Base-by-base conservation (phyloP, 2,797 vertebrate genomes). In the Lepilemur septentrionalis region DNA sequence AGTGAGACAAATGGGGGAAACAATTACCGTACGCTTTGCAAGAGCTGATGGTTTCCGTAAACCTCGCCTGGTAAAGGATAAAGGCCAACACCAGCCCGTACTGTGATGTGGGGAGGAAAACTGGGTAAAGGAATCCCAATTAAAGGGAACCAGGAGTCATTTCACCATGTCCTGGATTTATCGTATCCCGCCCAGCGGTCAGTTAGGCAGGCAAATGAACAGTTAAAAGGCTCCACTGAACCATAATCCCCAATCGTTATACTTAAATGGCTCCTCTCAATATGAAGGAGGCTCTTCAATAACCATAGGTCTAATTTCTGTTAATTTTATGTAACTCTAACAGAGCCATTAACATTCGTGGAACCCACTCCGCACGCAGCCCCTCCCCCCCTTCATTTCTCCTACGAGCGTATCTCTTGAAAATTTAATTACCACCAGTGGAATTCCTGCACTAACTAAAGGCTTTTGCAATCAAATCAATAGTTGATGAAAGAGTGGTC, bases 261-360 rank as follows among this genome's bases (percentile, higher is more conserved):
- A 97, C 97, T 98, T 97, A 98, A 98, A 98, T 97, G 98, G 97
- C 97, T 98, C 92, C 97, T 98, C 97, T 97, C 97, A 76, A 85
- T 96, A 97, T 73, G 97, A 97, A 98, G 96, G 93, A 98, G 81
- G 94, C 96, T 97, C 97, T 98, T 97, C 98, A 96, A 97, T 95
- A 98, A 97, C 97, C 94, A 78, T 96, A 98, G 98, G 98, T 98
- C 97, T 98, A 97, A 98, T 98, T 98, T 98, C 98, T 98, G 98
- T 97, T 98, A 97, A 98, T 98, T 98, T 97, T 98, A 96, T 97
- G 97, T 94, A 98, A 98, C 75, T 97, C 91, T 97, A 98, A 98
- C 50, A 0, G 93, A 98, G 92, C 63, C 94, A 93, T 95, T 97
- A 97, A 92, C 94, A 95, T 93, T 96, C 96, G 95, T 97, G 94